A percentile compares a stretch with the other conserved stretches of the same genome.
phyloP scores from a whole-genome alignment of 2,113 vertebrate genomes.

The Callithrix jacchus region DNA sequence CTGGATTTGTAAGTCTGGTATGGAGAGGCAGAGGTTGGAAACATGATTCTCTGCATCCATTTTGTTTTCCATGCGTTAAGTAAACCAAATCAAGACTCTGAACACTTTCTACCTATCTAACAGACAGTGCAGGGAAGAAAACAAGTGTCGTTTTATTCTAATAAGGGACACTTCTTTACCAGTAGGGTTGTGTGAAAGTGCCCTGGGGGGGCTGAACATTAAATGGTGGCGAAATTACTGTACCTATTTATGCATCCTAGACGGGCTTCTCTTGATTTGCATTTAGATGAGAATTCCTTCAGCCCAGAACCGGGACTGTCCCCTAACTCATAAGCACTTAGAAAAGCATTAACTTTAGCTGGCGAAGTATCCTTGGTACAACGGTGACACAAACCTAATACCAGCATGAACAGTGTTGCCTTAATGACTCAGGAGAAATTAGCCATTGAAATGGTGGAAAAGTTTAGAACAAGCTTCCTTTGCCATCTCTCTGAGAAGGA shows the following conservation, averaged over 20 bases:
- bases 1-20: not conserved
- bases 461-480: conserved; percentile 40
- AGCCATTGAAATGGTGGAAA: conserved; percentile 22
- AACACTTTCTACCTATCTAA: not conserved
- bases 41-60: not conserved
- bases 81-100: not conserved
- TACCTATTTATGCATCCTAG: conserved; percentile 73
- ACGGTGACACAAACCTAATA: not conserved
- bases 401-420: not conserved
- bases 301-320: conserved; percentile 57
- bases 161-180: conserved; percentile 13
- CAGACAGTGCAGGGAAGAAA: not conserved
- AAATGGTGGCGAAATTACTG: conserved; percentile 79
- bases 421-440: not conserved
- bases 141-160: not conserved
- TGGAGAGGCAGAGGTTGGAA: not conserved
- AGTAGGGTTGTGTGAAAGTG: conserved; percentile 48
- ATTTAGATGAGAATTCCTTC: conserved; percentile 88
- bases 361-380: not conserved
- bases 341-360: conserved; percentile 69
- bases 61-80: not conserved
- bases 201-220: not conserved
- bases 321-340: conserved; percentile 45
- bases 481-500: not conserved
- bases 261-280: conserved; percentile 80